Conservation (phyloP, 2,113 vertebrate genomes). For the Eleginops maclovinus region DNA sequence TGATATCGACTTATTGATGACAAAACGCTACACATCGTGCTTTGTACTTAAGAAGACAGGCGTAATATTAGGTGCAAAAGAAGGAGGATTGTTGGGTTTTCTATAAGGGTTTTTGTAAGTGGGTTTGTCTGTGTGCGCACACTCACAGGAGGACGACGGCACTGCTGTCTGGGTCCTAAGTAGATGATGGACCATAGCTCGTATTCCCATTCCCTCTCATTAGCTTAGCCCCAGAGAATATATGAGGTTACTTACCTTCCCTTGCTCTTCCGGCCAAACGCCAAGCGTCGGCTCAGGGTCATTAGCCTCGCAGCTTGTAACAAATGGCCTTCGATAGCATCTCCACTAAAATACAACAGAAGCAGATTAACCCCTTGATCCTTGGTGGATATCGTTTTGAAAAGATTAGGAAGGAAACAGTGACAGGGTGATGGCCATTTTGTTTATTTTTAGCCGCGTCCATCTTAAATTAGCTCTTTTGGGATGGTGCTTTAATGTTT, state of each 20-base stretch:
- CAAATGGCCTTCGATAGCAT: slow-evolving; percentile 83
- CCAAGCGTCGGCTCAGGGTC: slow-evolving; percentile 75
- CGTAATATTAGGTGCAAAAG: slow-evolving; percentile 55
- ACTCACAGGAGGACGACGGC: slow-evolving; percentile 30
- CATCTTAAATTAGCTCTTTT: slow-evolving; percentile 11
- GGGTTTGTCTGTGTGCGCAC: neutral
- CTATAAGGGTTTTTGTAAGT: slow-evolving; percentile 32
- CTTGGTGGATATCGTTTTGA: slow-evolving; percentile 60
- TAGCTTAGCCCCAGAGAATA: slow-evolving; percentile 68
- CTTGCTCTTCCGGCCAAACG: slow-evolving; percentile 65
- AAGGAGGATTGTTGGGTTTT: slow-evolving; percentile 43
- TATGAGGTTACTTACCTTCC: slow-evolving; percentile 79
- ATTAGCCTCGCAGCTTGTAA: slow-evolving; percentile 82
- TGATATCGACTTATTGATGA: slow-evolving; percentile 61
- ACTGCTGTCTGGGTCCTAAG: slow-evolving; percentile 71
- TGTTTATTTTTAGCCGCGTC: slow-evolving; percentile 32
- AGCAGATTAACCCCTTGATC: slow-evolving; percentile 79
- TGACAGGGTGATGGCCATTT: slow-evolving; percentile 5
- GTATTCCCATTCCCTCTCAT: slow-evolving; percentile 77
- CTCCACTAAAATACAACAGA: slow-evolving; percentile 72
- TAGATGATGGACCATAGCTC: slow-evolving; percentile 75
- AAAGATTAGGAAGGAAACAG: slow-evolving; percentile 29
- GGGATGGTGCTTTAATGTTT: neutral
- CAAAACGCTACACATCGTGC: slow-evolving; percentile 42
- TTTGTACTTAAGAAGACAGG: slow-evolving; percentile 58